Evolutionary conservation across 2,113 vertebrate species (phyloP), one percentile per base, ranked within the genome.

Genomic region (Maccullochella peelii): DNA sequence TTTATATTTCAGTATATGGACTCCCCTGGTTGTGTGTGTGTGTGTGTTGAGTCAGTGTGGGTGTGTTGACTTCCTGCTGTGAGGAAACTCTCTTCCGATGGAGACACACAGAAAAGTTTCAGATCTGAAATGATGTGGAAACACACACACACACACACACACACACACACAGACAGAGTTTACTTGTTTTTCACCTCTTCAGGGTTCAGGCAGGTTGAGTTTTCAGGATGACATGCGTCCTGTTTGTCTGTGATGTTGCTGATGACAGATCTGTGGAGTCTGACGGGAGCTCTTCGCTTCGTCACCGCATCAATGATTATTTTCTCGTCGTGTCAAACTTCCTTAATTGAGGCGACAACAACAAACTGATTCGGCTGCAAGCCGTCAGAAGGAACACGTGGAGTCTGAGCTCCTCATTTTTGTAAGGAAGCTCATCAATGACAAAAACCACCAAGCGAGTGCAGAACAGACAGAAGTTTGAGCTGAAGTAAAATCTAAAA

Each of bases 71-170:
- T 93, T 93, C 90, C 92, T 92, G 87, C 83, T 87, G 65, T 93
- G 92, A 90, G 88, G 86, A 91, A 92, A 93, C 87, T 70, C 69
- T 89, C 90, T 85, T 91, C 86, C 65, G 90, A 92, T 85, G 86
- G 58, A 86, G 84, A 86, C 78, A 89, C 71, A 50, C 78, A 63
- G 83, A 88, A 78, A 80, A 8, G 12, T 80, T 87, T 89, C 83
- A 82, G 70, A 82, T 88, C 55, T 18, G 33, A 86, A 54, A 21
- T 81, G 72, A 73, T 82, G 83, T 85, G 81, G 76, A 85, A 87
- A 65, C 65, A 75, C 70, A 62, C 69, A 68, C 66, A 81, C 54
- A 23, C 82, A 79, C 74, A 66, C 81, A 49, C 49, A 77, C 73
- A 55, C 58, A 65, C 58, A 54, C 49, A 30, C 54, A 69, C 30